These are phyloP conservation scores for Dione juno DNA, from an alignment of 2,888 invertebrate genomes.

Conservation along the genomic window DNA sequence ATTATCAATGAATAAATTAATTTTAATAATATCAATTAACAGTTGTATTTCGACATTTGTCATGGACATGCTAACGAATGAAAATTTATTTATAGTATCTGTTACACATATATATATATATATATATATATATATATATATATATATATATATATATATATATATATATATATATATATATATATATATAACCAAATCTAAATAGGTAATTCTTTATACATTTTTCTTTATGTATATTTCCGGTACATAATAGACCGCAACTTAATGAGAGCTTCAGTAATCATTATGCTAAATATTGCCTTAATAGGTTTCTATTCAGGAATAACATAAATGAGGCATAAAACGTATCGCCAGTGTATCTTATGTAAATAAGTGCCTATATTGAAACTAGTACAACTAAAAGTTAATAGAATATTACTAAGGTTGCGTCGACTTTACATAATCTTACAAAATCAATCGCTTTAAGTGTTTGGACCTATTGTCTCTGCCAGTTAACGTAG, in stretches of 20 bases:
- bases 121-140: background rate
- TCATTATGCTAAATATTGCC: background rate
- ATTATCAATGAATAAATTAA: conserved; percentile 48
- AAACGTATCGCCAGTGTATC: background rate
- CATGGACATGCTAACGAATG: conserved; percentile 46
- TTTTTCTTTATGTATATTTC: too few species aligned
- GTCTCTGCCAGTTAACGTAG: too few species aligned
- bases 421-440: background rate
- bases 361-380: background rate
- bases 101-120: background rate
- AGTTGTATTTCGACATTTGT: conserved; percentile 46
- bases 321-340: conserved; percentile 9
- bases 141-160: background rate
- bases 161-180: background rate
- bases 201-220: too few species aligned
- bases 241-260: too few species aligned
- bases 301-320: conserved; percentile 1
- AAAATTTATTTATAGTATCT: conserved; percentile 14
- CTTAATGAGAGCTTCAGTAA: too few species aligned
- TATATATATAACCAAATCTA: too few species aligned
- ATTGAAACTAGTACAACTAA: too few species aligned
- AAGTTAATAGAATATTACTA: too few species aligned
- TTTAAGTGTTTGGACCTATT: too few species aligned
- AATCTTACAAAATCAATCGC: too few species aligned
- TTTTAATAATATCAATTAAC: conserved; percentile 49